A percentile compares a stretch with the other conserved stretches of the same genome.
phyloP scores from a whole-genome alignment of 2,888 invertebrate genomes.

The Erebia ligea region DNA sequence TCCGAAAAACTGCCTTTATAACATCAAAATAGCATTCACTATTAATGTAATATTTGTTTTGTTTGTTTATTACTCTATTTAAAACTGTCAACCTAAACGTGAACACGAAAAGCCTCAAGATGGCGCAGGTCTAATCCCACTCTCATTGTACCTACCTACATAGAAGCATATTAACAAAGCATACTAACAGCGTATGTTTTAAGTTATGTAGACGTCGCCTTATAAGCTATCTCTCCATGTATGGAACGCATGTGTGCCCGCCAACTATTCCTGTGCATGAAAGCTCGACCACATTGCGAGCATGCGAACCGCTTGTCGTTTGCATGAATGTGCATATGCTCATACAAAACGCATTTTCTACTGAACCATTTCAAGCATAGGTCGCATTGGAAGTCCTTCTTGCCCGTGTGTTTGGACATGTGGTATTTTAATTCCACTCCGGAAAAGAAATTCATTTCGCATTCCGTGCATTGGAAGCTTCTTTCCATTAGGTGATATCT shows the following conservation, averaged over 20 bases:
- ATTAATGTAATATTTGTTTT: too few relatives aligned
- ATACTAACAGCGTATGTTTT: too few relatives aligned
- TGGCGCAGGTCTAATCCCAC: too few relatives aligned
- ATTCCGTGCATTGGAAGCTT: conserved; percentile 47
- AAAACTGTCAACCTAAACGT: too few relatives aligned
- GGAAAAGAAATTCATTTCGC: conserved; percentile 50
- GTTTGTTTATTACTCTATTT: too few relatives aligned
- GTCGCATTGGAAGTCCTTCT: conserved; percentile 46
- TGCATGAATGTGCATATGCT: conserved; percentile 67
- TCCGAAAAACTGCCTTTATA: too few relatives aligned
- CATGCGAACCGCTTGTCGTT: conserved; percentile 65
- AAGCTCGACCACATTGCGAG: conserved; percentile 15
- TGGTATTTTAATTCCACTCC: conserved; percentile 47
- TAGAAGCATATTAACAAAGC: too few relatives aligned
- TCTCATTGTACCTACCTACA: too few relatives aligned
- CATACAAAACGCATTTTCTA: conserved; percentile 43
- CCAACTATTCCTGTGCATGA: conserved; percentile 21
- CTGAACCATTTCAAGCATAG: conserved; percentile 47
- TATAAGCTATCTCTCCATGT: background rate
- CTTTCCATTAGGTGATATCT: conserved; percentile 60
- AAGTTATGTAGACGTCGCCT: too few relatives aligned
- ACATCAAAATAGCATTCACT: too few relatives aligned
- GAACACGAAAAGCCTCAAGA: too few relatives aligned
- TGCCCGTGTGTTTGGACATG: conserved; percentile 48
- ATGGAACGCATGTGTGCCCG: conserved; percentile 36